phyloP scores from a whole-genome alignment of 1,140 invertebrate species.

The Anoplophora glabripennis region DNA sequence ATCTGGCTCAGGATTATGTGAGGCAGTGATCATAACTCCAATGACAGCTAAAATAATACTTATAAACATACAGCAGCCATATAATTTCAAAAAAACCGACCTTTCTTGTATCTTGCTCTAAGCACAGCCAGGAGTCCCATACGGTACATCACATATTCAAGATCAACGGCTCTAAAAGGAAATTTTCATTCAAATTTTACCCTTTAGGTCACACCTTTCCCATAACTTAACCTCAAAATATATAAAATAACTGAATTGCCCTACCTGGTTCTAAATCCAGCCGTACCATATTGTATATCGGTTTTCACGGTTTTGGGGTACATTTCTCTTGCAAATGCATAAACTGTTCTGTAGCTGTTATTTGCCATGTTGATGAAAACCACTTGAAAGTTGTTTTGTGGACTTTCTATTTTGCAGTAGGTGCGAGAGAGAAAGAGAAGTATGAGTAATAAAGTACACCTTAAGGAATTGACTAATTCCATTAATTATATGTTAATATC shows the following conservation, averaged over 20 bases:
- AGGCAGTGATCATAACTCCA: constrained; percentile 98
- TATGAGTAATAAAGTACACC: constrained; percentile 26
- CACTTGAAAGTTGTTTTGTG: constrained; percentile 13
- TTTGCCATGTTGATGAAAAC: constrained; percentile 35
- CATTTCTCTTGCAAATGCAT: constrained; percentile 71
- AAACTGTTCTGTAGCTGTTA: constrained; percentile 54
- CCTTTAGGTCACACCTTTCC: constrained; percentile 14
- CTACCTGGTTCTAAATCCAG: constrained; percentile 67
- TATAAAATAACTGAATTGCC: constrained; percentile 43
- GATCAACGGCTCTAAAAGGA: constrained; percentile 68
- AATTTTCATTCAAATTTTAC: constrained; percentile 9
- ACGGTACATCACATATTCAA: constrained; percentile 87
- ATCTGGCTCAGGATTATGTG: constrained; percentile 94
- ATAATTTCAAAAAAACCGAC: constrained; percentile 47
- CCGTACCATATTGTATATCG: constrained; percentile 66
- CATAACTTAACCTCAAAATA: constrained; percentile 26
- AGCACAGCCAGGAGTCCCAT: constrained; percentile 91
- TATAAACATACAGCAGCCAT: background rate
- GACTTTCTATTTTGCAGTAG: constrained; percentile 12
- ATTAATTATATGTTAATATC: constrained; percentile 21
- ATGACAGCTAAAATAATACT: constrained; percentile 54
- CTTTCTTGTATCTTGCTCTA: constrained; percentile 74
- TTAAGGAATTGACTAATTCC: constrained; percentile 5
- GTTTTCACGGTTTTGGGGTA: constrained; percentile 63
- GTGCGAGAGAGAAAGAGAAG: constrained; percentile 14